Evolutionary conservation across 2,797 vertebrate genomes (phyloP).

Genomic region (Anguilla marmorata): DNA sequence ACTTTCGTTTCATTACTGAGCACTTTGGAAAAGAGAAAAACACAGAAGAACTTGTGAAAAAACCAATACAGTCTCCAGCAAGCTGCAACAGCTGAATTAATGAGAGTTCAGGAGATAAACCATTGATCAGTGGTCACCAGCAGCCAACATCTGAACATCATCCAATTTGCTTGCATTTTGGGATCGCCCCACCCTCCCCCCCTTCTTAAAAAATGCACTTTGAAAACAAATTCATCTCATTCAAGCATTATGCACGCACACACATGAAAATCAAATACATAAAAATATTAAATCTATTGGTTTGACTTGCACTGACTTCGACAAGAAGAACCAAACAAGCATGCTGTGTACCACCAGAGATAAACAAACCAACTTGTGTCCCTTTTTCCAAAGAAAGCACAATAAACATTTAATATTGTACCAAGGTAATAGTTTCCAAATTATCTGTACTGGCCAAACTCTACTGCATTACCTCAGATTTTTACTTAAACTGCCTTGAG

Average conservation of each 20-base stretch:
- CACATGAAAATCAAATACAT: neutral
- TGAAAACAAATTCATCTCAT: neutral
- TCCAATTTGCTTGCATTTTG: neutral
- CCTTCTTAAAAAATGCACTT: neutral
- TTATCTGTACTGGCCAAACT: neutral
- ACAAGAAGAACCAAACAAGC: neutral
- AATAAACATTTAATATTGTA: neutral
- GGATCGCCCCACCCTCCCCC: neutral
- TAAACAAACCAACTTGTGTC: neutral
- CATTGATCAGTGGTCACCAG: neutral
- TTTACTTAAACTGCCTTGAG: neutral
- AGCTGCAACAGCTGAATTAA: neutral
- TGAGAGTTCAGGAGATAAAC: conserved; percentile 23
- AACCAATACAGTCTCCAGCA: neutral
- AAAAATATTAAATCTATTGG: neutral
- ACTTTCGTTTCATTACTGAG: neutral
- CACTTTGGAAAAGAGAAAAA: neutral
- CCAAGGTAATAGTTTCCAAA: neutral
- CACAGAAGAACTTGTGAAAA: neutral
- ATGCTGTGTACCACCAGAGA: neutral
- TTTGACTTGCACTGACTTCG: neutral
- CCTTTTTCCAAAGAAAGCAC: neutral
- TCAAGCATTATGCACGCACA: conserved; percentile 7
- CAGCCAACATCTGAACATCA: conserved; percentile 10
- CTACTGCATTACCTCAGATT: neutral